These are phyloP conservation scores for Drosophila melanosoma DNA, from an alignment of 2,888 invertebrate species.

Conservation along the genomic window DNA sequence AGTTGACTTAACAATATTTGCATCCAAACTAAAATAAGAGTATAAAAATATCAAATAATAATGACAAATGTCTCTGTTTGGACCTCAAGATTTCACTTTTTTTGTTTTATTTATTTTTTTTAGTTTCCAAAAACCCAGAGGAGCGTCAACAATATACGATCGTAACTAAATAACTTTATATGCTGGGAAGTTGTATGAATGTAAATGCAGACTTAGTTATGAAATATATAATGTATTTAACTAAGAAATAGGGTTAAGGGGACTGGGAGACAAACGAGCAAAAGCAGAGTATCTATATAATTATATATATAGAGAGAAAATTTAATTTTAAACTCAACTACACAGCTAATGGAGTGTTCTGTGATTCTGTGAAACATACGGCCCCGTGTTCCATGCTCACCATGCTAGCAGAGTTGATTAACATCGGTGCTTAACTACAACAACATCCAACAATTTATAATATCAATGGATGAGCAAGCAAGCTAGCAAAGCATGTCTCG, in stretches of 20 bases:
- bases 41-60: constrained; percentile 71
- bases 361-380: constrained; percentile 50
- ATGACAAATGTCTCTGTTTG: constrained; percentile 52
- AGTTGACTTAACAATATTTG: constrained; percentile 65
- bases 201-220: constrained; percentile 62
- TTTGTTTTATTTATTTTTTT: constrained; percentile 3
- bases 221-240: constrained; percentile 60
- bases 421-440: constrained; percentile 80
- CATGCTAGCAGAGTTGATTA: constrained; percentile 64
- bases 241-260: constrained; percentile 41
- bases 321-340: constrained; percentile 46
- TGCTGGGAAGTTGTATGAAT: constrained; percentile 56
- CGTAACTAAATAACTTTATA: constrained; percentile 62
- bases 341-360: constrained; percentile 62
- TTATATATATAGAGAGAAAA: constrained; percentile 11
- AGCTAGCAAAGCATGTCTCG: neutral
- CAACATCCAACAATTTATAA: constrained; percentile 71
- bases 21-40: constrained; percentile 65
- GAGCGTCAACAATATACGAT: constrained; percentile 52
- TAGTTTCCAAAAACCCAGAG: constrained; percentile 62
- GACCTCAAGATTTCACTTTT: constrained; percentile 54
- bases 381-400: constrained; percentile 61
- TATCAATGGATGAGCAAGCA: constrained; percentile 49
- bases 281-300: constrained; percentile 25
- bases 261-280: constrained; percentile 31